A percentile compares a stretch with the other conserved stretches of the same genome.
phyloP scores from a whole-genome alignment of 1,140 invertebrate genomes.

The Nebria ingens region DNA sequence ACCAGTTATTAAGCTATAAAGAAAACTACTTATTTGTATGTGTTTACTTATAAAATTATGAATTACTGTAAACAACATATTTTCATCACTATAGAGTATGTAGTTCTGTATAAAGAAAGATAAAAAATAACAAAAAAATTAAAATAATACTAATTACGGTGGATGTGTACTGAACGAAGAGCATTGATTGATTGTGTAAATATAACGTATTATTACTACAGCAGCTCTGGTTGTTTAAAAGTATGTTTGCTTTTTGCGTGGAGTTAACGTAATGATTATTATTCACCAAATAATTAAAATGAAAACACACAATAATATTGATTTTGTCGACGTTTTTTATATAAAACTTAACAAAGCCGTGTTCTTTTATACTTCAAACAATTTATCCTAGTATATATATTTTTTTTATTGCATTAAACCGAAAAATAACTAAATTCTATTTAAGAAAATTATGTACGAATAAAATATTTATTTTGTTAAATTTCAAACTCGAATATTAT shows the following conservation, averaged over 20 bases:
- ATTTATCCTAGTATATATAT: no score
- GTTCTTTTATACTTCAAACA: no score
- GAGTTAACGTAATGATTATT: slow-evolving; percentile 15
- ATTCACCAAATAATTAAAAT: background rate
- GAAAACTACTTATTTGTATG: slow-evolving; percentile 25
- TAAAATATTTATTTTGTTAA: no score
- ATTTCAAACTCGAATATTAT: no score
- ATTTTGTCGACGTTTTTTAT: no score
- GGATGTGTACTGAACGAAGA: slow-evolving; percentile 13
- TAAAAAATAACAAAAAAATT: no score
- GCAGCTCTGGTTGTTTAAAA: background rate
- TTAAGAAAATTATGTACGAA: no score
- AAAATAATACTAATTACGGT: no score
- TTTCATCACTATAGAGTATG: slow-evolving; percentile 24
- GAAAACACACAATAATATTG: background rate
- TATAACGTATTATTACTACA: slow-evolving; percentile 18
- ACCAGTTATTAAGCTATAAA: slow-evolving; percentile 13
- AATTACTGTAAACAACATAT: slow-evolving; percentile 20
- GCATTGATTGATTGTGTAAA: slow-evolving; percentile 25
- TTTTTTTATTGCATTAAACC: no score
- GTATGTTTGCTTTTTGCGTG: slow-evolving; percentile 10
- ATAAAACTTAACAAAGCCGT: no score
- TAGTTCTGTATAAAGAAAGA: slow-evolving; percentile 22
- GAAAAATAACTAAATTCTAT: no score
- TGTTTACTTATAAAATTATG: slow-evolving; percentile 23